Conservation (phyloP, 2,888 invertebrate genomes). For the Sinohyriopsis cumingii region DNA sequence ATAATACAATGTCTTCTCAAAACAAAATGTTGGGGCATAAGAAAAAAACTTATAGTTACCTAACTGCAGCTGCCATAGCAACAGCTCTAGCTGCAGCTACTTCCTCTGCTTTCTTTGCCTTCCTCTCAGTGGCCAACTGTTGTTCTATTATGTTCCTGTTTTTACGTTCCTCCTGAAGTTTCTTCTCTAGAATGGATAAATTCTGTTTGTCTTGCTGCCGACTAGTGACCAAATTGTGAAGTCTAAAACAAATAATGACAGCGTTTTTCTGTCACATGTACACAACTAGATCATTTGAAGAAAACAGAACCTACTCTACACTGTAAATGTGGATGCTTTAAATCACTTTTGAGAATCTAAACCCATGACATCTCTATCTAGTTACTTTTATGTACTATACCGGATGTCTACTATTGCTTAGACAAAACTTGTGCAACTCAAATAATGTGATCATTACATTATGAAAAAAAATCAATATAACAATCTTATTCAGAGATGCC, state of each 20-base stretch:
- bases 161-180: constrained; percentile 88
- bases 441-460: no score
- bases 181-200: constrained; percentile 83
- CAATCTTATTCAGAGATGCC: no score
- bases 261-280: background rate
- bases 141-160: constrained; percentile 82
- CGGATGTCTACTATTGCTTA: no score
- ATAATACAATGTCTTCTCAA: no score
- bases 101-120: constrained; percentile 79
- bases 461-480: no score
- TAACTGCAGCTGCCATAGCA: constrained; percentile 63
- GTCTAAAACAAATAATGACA: constrained; percentile 72
- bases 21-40: no score
- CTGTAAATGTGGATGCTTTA: background rate
- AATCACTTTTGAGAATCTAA: background rate
- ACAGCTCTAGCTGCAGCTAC: constrained; percentile 73
- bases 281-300: background rate
- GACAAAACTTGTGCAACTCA: no score
- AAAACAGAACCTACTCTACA: background rate
- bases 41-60: constrained; percentile 26
- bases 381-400: background rate
- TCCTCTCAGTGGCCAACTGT: constrained; percentile 82
- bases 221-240: constrained; percentile 83
- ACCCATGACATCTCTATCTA: background rate
- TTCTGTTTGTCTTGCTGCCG: constrained; percentile 86